Conservation (phyloP, 2,797 vertebrate species). For the Chiroxiphia lanceolata region DNA sequence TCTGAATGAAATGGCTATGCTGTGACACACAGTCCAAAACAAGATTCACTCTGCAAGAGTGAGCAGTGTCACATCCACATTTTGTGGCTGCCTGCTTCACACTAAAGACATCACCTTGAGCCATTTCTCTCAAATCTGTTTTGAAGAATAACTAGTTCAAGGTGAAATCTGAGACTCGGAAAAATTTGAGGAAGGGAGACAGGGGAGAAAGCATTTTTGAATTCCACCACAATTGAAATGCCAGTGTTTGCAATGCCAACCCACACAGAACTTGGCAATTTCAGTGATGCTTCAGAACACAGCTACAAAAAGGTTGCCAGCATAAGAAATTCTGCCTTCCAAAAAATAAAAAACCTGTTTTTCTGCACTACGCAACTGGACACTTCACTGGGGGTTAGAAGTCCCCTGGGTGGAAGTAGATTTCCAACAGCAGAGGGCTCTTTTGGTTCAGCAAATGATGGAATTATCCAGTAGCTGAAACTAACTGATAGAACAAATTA, state of each 20-base stretch:
- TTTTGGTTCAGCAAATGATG: slow-evolving; percentile 12
- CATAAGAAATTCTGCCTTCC: neutral
- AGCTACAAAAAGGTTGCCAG: neutral
- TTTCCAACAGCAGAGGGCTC: slow-evolving; percentile 43
- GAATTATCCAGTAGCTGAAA: neutral
- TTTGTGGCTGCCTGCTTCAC: neutral
- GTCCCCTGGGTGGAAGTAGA: neutral
- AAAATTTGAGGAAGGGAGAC: neutral
- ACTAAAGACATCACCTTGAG: neutral
- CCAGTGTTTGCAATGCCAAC: slow-evolving; percentile 19
- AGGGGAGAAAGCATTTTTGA: neutral
- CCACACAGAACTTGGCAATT: neutral
- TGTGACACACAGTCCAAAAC: neutral
- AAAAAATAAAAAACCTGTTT: neutral
- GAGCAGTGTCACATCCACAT: neutral
- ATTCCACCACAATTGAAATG: neutral
- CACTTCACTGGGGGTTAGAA: neutral
- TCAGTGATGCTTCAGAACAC: neutral
- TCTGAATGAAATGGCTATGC: neutral
- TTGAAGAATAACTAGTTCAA: neutral
- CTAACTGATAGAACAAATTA: neutral
- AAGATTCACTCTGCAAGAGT: neutral
- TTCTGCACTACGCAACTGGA: neutral
- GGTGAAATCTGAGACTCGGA: neutral
- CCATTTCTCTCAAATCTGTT: neutral